phyloP scores from a whole-genome alignment of 2,797 vertebrate species.

The Apogon talboti region DNA sequence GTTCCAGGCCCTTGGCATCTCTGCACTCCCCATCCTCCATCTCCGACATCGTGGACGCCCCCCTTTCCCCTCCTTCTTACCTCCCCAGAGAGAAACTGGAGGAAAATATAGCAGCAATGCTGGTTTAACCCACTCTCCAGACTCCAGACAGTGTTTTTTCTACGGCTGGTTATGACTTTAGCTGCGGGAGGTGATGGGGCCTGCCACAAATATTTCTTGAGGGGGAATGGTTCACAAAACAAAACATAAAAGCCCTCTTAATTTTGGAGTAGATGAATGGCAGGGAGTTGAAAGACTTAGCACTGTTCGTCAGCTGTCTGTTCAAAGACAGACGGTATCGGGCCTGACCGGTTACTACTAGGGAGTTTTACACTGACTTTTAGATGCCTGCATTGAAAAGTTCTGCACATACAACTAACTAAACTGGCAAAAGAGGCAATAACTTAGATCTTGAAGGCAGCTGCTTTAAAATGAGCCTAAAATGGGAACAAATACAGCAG shows the following conservation, averaged over 20 bases:
- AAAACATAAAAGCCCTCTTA: conserved; percentile 78
- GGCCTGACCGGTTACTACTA: conserved; percentile 54
- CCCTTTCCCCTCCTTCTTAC: neutral
- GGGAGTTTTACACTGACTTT: conserved; percentile 37
- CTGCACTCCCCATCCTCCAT: conserved; percentile 64
- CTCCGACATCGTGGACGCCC: conserved; percentile 52
- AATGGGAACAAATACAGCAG: conserved; percentile 8
- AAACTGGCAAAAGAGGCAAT: conserved; percentile 7
- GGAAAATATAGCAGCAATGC: conserved; percentile 69
- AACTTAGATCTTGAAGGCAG: neutral
- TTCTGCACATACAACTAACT: conserved; percentile 10
- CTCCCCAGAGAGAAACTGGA: conserved; percentile 61
- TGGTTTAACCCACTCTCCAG: conserved; percentile 80
- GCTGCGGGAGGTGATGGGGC: conserved; percentile 77
- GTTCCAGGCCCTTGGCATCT: conserved; percentile 75
- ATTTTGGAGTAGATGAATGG: conserved; percentile 68
- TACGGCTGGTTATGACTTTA: conserved; percentile 78
- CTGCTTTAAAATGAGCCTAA: conserved; percentile 27
- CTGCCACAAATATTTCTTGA: conserved; percentile 79
- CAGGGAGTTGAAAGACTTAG: conserved; percentile 72
- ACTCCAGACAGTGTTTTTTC: conserved; percentile 82
- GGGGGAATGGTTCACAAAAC: conserved; percentile 76
- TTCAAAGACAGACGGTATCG: conserved; percentile 34
- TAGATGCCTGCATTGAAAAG: conserved; percentile 3
- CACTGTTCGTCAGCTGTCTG: conserved; percentile 52